phyloP scores from a whole-genome alignment of 2,797 vertebrate species.

The Muscicapa comitata region DNA sequence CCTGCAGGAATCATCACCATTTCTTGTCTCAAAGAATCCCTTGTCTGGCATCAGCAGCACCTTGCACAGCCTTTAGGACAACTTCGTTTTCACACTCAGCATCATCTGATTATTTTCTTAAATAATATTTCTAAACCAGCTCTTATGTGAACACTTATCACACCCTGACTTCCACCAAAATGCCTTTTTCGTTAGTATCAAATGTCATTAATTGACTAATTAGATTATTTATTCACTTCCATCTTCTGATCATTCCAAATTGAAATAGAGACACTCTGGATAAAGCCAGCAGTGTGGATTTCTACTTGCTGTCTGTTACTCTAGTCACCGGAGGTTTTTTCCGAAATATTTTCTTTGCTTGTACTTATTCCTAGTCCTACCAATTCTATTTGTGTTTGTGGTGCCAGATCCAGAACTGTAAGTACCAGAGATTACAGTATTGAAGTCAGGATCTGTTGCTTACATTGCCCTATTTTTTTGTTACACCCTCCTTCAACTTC shows the following conservation, averaged over 20 bases:
- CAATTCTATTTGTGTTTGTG: not conserved
- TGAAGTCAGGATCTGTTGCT: not conserved
- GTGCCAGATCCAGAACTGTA: not conserved
- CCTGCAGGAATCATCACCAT: not conserved
- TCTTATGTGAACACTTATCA: not conserved
- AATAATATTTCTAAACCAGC: not conserved
- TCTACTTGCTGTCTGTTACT: not conserved
- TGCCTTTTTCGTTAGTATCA: not conserved
- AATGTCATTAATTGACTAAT: not conserved
- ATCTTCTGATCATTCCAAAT: not conserved
- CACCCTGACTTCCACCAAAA: not conserved
- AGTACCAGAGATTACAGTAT: not conserved
- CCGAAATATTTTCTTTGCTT: not conserved
- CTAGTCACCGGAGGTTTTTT: not conserved
- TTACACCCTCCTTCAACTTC: not conserved
- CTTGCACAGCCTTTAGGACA: not conserved
- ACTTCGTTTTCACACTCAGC: not conserved
- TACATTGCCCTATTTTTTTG: not conserved
- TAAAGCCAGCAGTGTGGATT: not conserved
- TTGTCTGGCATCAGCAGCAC: not conserved
- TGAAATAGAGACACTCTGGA: not conserved
- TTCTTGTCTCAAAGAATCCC: not conserved
- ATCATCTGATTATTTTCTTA: not conserved
- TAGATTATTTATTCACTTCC: not conserved
- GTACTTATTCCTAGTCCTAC: not conserved